Conservation (phyloP, 2,113 vertebrate species). For the Tinamus guttatus region DNA sequence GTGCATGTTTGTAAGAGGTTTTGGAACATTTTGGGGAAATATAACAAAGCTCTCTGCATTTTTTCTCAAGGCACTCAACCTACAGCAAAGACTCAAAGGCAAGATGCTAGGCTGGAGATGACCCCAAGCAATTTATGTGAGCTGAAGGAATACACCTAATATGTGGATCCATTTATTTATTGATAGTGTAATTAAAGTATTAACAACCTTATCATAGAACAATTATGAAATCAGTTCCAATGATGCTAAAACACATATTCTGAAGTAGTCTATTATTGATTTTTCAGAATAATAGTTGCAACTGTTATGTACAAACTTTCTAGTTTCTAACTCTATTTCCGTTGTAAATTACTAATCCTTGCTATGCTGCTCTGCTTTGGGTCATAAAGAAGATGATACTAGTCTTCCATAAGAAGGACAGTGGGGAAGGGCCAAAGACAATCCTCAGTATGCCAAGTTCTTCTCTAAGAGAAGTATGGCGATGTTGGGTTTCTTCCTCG, state of each 20-base stretch:
- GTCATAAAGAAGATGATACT: neutral
- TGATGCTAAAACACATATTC: neutral
- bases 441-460: neutral
- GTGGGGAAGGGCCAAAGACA: neutral
- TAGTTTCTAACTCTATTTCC: neutral
- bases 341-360: neutral
- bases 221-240: neutral
- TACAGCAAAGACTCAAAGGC: neutral
- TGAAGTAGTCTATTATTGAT: neutral
- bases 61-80: neutral
- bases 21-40: neutral
- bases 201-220: neutral
- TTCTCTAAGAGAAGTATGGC: neutral
- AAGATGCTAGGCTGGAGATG: neutral
- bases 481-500: neutral
- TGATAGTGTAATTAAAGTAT: neutral
- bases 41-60: neutral
- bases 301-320: fast-evolving
- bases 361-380: neutral
- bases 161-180: neutral
- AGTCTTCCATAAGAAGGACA: neutral
- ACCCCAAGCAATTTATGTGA: neutral
- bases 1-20: neutral
- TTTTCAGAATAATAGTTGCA: neutral
- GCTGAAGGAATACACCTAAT: neutral